Evolutionary conservation across 1,140 invertebrate genomes (phyloP), one percentile per base, ranked within the genome.

Genomic region (Battus philenor): DNA sequence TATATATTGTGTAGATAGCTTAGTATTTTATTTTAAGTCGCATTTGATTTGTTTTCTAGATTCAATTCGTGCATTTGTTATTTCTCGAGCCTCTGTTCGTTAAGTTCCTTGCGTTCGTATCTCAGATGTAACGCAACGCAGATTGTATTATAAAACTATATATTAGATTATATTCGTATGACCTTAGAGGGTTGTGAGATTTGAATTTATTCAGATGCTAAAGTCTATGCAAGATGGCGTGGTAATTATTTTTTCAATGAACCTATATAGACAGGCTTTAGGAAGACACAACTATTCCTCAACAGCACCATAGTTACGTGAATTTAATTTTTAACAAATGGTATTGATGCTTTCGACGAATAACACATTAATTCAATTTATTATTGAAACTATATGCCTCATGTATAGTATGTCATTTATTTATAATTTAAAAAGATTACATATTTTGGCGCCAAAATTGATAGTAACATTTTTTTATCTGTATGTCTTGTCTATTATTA

Each of bases 41-140:
- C 27, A 45, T 44, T 55, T 31, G 11, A 48, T 61, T 56, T 58
- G 59, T 47, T 53, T 52, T 11, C 39, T 26, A 17, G 24, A 12
- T 13, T 24, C 17, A n/a, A n/a, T 17, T 44, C 22, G 16, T 26
- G 24, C 32, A 30, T 11, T 33, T 18, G 26, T 33, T 45, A 36
- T 17, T 54, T 58, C 20, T 17, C 9, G 7, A 20, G 16, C 8
- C 34, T 50, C 56, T 33, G 44, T 57, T 55, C 48, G 57, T 59
- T 61, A 68, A 57, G 71, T 77, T 81, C 73, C 73, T 79, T 55
- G 47, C 60, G 50, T 67, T 72, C 70, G 68, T 75, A 81, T 81
- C 75, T 81, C 77, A 77, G 51, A 54, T 48, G 56, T 63, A 44
- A 65, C 68, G 62, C 74, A 58, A 69, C 66, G 50, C 58, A 51